A percentile compares a stretch with the other conserved stretches of the same genome.
Evolutionary conservation across 2,888 invertebrate species (phyloP).

Genomic region (Suillia variegata): DNA sequence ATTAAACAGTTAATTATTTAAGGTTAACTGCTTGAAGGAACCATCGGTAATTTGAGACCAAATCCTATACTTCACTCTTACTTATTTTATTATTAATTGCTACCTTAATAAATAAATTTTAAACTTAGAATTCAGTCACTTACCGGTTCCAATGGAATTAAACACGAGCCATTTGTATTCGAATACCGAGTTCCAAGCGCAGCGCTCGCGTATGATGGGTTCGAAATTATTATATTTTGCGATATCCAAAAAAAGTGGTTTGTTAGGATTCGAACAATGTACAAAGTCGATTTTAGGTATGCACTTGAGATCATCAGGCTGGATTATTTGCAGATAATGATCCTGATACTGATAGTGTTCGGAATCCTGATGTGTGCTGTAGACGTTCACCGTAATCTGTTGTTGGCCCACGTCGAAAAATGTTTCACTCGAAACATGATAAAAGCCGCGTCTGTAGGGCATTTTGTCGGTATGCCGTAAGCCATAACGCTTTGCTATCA

Average conservation of each 20-base stretch:
- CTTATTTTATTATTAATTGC: not conserved
- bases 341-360: constrained; percentile 11
- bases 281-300: constrained; percentile 28
- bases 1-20: not conserved
- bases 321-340: constrained; percentile 22
- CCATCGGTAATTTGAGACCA: too few species aligned
- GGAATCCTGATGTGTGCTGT: constrained; percentile 6
- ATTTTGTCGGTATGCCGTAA: constrained; percentile 30
- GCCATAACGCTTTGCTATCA: constrained; percentile 14
- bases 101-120: not conserved
- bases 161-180: constrained; percentile 31
- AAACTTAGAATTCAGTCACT: not conserved
- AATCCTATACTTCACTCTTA: not conserved
- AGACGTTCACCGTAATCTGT: constrained; percentile 9
- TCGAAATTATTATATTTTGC: constrained; percentile 35
- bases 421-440: constrained; percentile 23
- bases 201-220: constrained; percentile 29
- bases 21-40: too few species aligned
- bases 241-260: constrained; percentile 34
- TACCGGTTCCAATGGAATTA: constrained; percentile 30
- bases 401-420: constrained; percentile 32
- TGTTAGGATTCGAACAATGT: constrained; percentile 31
- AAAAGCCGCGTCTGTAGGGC: constrained; percentile 35
- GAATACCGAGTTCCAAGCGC: constrained; percentile 21
- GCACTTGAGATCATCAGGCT: constrained; percentile 6